Conservation (phyloP, 2,888 invertebrate species). For the Galeruca laticollis region DNA sequence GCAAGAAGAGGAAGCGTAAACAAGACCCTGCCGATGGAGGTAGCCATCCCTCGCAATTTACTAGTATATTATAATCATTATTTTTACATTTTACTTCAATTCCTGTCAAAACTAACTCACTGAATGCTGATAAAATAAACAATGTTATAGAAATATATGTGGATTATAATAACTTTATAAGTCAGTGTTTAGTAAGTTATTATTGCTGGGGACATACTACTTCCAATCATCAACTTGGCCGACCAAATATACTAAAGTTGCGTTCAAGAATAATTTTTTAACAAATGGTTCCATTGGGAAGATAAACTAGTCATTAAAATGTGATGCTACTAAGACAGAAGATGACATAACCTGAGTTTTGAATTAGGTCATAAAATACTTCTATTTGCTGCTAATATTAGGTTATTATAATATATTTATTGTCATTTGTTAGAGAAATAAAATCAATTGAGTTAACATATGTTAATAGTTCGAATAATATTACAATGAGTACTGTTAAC, state of each 20-base stretch:
- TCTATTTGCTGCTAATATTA: slow-evolving; percentile 5
- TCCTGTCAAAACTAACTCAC: slow-evolving; percentile 8
- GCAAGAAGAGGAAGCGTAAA: slow-evolving; percentile 99
- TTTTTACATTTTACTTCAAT: slow-evolving; percentile 26
- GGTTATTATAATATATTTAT: slow-evolving; percentile 5
- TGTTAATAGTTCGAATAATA: background rate
- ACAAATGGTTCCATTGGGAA: slow-evolving; percentile 5
- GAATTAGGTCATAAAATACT: background rate
- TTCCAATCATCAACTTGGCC: slow-evolving; percentile 33
- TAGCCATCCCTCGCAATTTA: slow-evolving; percentile 73
- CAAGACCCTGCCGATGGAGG: slow-evolving; percentile 97
- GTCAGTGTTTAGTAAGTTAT: slow-evolving; percentile 7
- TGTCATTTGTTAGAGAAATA: background rate
- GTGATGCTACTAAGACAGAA: slow-evolving; percentile 4
- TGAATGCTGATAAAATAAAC: background rate
- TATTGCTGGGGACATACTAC: slow-evolving; percentile 1
- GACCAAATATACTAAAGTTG: slow-evolving; percentile 4
- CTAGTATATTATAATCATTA: slow-evolving; percentile 39
- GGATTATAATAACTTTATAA: background rate
- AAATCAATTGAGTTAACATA: background rate
- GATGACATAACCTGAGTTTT: slow-evolving; percentile 5
- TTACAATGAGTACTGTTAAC: background rate
- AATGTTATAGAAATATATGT: background rate
- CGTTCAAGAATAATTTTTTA: slow-evolving; percentile 3
- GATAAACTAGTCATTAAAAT: slow-evolving; percentile 2